A percentile compares a stretch with the other conserved stretches of the same genome.
phyloP scores from a whole-genome alignment of 1,140 invertebrate genomes.

The Mactra quadrangularis region DNA sequence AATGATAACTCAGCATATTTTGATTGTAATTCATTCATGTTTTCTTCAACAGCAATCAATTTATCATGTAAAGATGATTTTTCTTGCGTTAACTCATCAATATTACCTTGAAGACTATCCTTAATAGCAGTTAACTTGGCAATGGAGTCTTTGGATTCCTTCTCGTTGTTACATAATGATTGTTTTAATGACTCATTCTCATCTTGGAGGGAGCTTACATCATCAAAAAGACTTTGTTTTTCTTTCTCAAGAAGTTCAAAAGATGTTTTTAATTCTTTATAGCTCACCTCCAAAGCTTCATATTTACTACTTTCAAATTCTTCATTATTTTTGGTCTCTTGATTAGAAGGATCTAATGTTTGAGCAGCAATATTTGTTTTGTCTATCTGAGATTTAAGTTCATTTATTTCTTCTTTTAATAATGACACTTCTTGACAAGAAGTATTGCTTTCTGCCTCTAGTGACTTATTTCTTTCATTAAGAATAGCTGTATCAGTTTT shows the following conservation, averaged over 20 bases:
- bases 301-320: constrained; percentile 15
- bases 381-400: neutral
- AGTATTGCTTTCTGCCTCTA: neutral
- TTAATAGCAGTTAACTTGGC: constrained; percentile 1
- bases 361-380: constrained; percentile 10
- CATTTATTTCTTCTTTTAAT: neutral
- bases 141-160: constrained; percentile 14
- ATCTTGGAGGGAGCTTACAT: constrained; percentile 44
- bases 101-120: neutral
- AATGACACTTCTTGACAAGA: neutral
- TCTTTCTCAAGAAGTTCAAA: constrained; percentile 36
- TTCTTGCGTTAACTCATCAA: neutral
- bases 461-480: neutral
- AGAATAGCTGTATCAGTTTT: neutral
- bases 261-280: constrained; percentile 30
- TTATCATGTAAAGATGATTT: constrained; percentile 10
- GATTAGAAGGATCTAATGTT: neutral
- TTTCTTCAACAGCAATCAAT: neutral
- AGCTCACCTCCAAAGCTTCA: constrained; percentile 15
- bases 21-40: neutral
- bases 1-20: neutral
- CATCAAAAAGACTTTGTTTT: constrained; percentile 43
- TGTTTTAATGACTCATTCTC: constrained; percentile 58
- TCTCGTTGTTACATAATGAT: constrained; percentile 29
- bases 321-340: constrained; percentile 6